Evolutionary conservation across 2,888 invertebrate genomes (phyloP).

Genomic region (Cephus nigrinus): DNA sequence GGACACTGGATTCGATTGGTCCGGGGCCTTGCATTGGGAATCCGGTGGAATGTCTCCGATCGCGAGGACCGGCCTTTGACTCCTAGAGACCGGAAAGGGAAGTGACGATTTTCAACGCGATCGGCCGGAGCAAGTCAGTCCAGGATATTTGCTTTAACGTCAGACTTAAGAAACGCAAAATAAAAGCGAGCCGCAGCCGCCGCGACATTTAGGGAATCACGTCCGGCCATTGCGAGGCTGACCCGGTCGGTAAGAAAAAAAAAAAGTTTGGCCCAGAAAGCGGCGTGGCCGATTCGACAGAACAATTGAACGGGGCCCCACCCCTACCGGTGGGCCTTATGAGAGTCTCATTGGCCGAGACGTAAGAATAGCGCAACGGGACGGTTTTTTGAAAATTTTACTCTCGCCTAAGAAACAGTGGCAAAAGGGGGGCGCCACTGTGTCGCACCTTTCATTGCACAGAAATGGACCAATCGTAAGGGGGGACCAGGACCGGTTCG

Average conservation of each 20-base stretch:
- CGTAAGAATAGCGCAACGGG: slow-evolving; percentile 53
- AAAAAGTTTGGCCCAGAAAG: slow-evolving; percentile 15
- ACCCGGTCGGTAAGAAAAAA: slow-evolving; percentile 26
- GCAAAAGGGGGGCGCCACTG: slow-evolving; percentile 25
- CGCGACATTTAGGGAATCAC: slow-evolving; percentile 41
- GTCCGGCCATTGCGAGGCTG: slow-evolving; percentile 41
- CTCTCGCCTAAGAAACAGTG: slow-evolving; percentile 15
- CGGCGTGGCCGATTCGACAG: slow-evolving; percentile 24
- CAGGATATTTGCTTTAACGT: slow-evolving; percentile 57
- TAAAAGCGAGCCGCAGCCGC: slow-evolving; percentile 27
- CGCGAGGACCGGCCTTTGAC: background rate
- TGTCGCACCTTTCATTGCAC: slow-evolving; percentile 31
- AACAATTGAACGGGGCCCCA: slow-evolving; percentile 21
- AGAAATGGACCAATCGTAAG: slow-evolving; percentile 42
- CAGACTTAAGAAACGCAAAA: slow-evolving; percentile 27
- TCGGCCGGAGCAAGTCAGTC: slow-evolving; percentile 25
- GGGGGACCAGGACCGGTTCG: slow-evolving; percentile 20
- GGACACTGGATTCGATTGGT: no score
- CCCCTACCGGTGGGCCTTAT: background rate
- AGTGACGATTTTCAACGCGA: slow-evolving; percentile 48
- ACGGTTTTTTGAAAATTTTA: slow-evolving; percentile 38
- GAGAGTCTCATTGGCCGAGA: slow-evolving; percentile 37
- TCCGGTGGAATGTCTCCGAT: background rate
- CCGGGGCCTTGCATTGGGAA: no score
- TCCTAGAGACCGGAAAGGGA: slow-evolving; percentile 44